Conservation (phyloP, 2,113 vertebrate genomes). For the Furnarius figulus region DNA sequence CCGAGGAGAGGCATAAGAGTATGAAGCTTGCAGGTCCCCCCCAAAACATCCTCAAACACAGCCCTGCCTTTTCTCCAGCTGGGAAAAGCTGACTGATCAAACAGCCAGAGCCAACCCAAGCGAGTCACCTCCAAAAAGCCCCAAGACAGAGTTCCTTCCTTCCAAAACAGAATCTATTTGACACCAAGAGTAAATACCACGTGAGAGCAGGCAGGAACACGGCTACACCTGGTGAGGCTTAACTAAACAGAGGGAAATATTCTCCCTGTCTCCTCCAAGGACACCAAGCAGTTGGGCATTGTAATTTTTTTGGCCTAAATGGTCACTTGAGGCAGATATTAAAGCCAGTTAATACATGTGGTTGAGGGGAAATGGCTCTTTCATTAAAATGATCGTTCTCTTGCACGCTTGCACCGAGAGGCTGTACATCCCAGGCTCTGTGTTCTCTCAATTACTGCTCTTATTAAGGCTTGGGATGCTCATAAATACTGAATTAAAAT, state of each 20-base stretch:
- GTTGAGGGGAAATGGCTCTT: neutral
- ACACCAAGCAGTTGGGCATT: neutral
- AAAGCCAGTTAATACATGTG: neutral
- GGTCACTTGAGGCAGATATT: neutral
- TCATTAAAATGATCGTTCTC: neutral
- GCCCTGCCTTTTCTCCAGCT: neutral
- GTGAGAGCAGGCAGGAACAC: neutral
- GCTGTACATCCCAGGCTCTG: neutral
- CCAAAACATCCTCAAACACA: neutral
- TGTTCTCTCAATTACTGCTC: constrained; percentile 10
- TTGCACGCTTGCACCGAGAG: neutral
- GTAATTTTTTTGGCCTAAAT: neutral
- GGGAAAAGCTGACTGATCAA: neutral
- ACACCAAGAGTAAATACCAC: neutral
- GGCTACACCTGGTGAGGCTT: neutral
- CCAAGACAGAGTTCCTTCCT: neutral
- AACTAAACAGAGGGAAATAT: neutral
- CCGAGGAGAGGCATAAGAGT: fast-evolving
- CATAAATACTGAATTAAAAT: neutral
- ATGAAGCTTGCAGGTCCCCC: neutral
- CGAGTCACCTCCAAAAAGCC: neutral
- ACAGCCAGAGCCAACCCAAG: neutral
- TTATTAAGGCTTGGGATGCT: neutral
- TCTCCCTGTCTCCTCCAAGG: neutral
- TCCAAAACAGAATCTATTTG: neutral